phyloP scores from a whole-genome alignment of 2,797 vertebrate genomes.

The Neostethus bicornis region DNA sequence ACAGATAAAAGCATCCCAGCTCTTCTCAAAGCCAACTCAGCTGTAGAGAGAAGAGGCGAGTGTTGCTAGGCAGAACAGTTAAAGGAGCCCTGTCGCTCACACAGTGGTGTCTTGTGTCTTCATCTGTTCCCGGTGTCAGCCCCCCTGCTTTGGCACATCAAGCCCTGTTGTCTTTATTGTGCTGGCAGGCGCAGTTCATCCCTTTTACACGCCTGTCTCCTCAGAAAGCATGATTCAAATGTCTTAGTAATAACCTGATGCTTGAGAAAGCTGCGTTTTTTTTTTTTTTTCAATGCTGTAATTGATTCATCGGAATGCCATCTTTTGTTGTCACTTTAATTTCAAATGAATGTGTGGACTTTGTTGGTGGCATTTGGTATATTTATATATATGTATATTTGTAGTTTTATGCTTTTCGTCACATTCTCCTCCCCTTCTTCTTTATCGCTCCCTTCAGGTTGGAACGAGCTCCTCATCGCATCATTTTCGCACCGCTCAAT shows the following conservation, averaged over 20 bases:
- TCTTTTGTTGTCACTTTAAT: constrained; percentile 66
- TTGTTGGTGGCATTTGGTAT: constrained; percentile 52
- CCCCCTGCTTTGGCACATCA: constrained; percentile 69
- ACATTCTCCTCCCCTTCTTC: too few relatives aligned
- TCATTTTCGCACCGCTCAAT: constrained; percentile 98
- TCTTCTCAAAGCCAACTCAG: constrained; percentile 63
- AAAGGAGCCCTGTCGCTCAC: constrained; percentile 79
- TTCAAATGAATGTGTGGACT: constrained; percentile 68
- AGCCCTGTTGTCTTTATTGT: constrained; percentile 65
- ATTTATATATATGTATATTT: neutral
- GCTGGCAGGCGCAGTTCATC: constrained; percentile 73
- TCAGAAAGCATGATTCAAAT: constrained; percentile 63
- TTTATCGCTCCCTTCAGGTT: too few relatives aligned
- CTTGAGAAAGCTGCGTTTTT: constrained; percentile 55
- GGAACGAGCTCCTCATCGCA: constrained; percentile 98
- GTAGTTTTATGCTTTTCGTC: constrained; percentile 26
- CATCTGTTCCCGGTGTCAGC: constrained; percentile 42
- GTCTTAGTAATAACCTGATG: constrained; percentile 67
- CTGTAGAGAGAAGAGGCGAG: constrained; percentile 68
- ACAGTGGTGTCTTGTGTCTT: constrained; percentile 51
- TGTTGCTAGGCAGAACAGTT: constrained; percentile 84
- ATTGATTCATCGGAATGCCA: constrained; percentile 68
- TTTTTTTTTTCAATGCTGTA: constrained; percentile 47
- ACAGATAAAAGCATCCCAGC: constrained; percentile 78
- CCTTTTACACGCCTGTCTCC: constrained; percentile 76